phyloP scores from a whole-genome alignment of 2,113 vertebrate genomes.

The Nannobrachium achirus region DNA sequence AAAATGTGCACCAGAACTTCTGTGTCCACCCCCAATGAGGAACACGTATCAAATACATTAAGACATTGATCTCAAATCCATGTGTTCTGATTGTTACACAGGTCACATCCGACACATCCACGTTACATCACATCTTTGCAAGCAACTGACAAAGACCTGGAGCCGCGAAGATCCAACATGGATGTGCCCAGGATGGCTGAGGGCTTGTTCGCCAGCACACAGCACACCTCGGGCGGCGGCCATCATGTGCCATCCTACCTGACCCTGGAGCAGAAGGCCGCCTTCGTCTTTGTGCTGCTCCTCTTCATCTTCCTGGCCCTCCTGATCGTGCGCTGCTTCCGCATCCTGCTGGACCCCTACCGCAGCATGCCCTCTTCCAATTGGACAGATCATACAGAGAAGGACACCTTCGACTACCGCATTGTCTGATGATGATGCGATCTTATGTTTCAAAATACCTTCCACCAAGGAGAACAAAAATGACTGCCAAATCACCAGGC shows the following conservation, averaged over 20 bases:
- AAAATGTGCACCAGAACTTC: neutral
- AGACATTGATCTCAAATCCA: conserved; percentile 17
- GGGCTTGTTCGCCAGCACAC: conserved; percentile 80
- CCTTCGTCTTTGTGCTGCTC: conserved; percentile 84
- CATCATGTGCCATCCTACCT: conserved; percentile 77
- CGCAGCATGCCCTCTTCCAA: conserved; percentile 87
- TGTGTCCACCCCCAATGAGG: too few species aligned
- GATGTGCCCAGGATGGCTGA: conserved; percentile 80
- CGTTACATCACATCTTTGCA: conserved; percentile 42
- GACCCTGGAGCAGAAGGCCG: conserved; percentile 85
- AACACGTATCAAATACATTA: conserved; percentile 2
- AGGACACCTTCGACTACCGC: conserved; percentile 85
- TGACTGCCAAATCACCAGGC: conserved; percentile 50
- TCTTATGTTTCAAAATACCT: conserved; percentile 3
- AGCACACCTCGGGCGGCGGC: conserved; percentile 80
- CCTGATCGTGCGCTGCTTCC: conserved; percentile 86
- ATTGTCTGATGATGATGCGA: conserved; percentile 74
- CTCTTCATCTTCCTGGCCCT: conserved; percentile 87
- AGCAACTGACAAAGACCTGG: conserved; percentile 61
- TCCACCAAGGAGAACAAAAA: conserved; percentile 20
- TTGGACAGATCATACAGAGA: conserved; percentile 88
- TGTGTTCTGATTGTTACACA: conserved; percentile 53
- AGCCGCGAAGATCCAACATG: conserved; percentile 73
- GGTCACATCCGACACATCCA: conserved; percentile 29
- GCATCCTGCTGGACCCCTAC: conserved; percentile 87